Evolutionary conservation across 1,140 invertebrate genomes (phyloP), one percentile per base, ranked within the genome.

Genomic region (Plodia interpunctella): DNA sequence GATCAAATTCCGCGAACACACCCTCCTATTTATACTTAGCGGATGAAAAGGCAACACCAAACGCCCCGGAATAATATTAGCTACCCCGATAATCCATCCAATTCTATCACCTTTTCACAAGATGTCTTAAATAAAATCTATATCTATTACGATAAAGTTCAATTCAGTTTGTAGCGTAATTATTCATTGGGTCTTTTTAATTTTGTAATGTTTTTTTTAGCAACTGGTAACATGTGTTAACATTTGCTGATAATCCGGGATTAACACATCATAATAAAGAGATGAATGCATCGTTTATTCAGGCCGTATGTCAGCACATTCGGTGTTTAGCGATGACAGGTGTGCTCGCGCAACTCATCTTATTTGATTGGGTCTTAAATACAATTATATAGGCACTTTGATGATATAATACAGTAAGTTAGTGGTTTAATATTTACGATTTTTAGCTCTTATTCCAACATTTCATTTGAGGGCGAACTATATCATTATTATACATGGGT

Each of bases 201-300:
- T 38, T 44, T 53, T 25, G 49, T 17, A 44, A 49, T 60, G 53
- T 66, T 78, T 88, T 81, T 83, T 89, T 89, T 85, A 83, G 69
- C 86, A 86, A 88, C 83, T 82, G 78, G 84, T 83, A 87, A 89
- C 86, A 89, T 85, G 82, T 89, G 86, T 89, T 87, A 89, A 89
- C 84, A 89, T 89, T 89, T 87, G 82, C 81, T 84, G 84, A 83
- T 89, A 87, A 89, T 87, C 84, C 82, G 60, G 83, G 81, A 87
- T 87, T 88, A 88, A 87, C 87, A 89, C 87, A 81, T 88, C 81
- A 88, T 89, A 89, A 89, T 87, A 89, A 87, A 87, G 87, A 81
- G 82, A 87, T 89, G 86, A 87, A 86, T 85, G 65, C 76, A 64
- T 62, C 63, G 83, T 89, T 89, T 89, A 78, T 84, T 87, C 74